phyloP scores from a whole-genome alignment of 92 coral and sea anemone genomes.

The Bergia puertoricense region DNA sequence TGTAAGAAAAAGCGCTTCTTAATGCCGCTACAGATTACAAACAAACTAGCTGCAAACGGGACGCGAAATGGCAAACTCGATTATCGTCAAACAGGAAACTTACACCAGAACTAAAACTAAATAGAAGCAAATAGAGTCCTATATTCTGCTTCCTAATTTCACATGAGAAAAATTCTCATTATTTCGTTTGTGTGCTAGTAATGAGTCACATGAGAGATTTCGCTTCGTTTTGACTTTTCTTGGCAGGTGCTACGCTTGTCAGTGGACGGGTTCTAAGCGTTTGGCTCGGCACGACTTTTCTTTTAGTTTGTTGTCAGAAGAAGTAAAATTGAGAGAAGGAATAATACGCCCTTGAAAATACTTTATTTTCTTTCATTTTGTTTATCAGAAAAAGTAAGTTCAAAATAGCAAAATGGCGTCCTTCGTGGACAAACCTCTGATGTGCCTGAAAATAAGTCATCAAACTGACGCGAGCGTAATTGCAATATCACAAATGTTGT shows the following conservation, averaged over 20 bases:
- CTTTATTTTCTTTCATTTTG: background rate
- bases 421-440: background rate
- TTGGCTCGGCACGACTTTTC: constrained; percentile 8
- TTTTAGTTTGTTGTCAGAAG: background rate
- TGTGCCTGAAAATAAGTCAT: background rate
- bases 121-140: background rate
- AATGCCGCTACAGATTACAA: constrained; percentile 33
- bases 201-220: constrained; percentile 25
- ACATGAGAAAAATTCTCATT: constrained; percentile 4
- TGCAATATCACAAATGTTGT: background rate
- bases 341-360: background rate
- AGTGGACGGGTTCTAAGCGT: background rate
- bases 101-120: background rate
- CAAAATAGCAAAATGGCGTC: background rate
- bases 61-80: constrained; percentile 21
- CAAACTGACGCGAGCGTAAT: background rate
- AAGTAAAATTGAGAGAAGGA: background rate
- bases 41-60: constrained; percentile 28
- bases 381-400: background rate
- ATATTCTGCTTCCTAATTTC: background rate
- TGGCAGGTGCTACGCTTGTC: constrained; percentile 12
- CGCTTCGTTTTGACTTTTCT: background rate
- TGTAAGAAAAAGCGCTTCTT: background rate
- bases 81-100: constrained; percentile 21
- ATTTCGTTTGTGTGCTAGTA: constrained; percentile 2